These are phyloP conservation scores for Hydractinia echinata DNA, from an alignment of 30 jellyfish, hydroid and myxozoan genomes.

Conservation along the genomic window DNA sequence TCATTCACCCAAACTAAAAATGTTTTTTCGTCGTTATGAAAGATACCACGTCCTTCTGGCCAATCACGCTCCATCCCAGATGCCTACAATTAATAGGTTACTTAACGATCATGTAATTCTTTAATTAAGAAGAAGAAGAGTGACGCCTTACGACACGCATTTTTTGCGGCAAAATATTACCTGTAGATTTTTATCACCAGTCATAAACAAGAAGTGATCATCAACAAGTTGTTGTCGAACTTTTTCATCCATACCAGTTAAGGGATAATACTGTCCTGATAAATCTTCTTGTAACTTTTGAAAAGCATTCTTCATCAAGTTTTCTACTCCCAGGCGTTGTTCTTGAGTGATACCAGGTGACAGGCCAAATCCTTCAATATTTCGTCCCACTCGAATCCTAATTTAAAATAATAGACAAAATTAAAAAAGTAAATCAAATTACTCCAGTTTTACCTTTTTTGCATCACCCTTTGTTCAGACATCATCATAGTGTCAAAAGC, in stretches of 20 bases:
- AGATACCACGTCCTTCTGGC: slow-evolving; percentile 67
- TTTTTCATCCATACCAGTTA: slow-evolving; percentile 18
- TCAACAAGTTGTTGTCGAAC: slow-evolving; percentile 19
- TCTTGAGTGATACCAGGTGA: slow-evolving; percentile 27
- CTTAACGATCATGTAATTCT: not conserved
- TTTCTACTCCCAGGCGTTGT: slow-evolving; percentile 27
- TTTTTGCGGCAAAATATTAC: not conserved
- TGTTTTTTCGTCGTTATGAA: slow-evolving; percentile 15
- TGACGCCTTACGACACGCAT: too few species aligned
- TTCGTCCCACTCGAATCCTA: slow-evolving; percentile 28
- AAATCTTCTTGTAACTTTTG: slow-evolving; percentile 11
- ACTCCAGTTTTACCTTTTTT: not conserved
- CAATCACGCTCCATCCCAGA: slow-evolving; percentile 45
- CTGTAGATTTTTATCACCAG: slow-evolving; percentile 19
- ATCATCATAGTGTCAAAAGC: too few species aligned
- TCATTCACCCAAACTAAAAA: slow-evolving; percentile 34
- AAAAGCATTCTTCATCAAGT: slow-evolving; percentile 18
- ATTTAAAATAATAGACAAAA: not conserved
- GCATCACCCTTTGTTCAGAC: too few species aligned
- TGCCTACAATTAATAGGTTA: not conserved
- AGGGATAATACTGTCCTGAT: slow-evolving; percentile 21
- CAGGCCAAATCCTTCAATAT: slow-evolving; percentile 19
- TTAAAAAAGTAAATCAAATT: too few species aligned
- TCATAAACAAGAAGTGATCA: slow-evolving; percentile 29
- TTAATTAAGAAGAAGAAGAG: not conserved